Conservation (phyloP, 2,888 invertebrate genomes). For the Apamea epomidion region DNA sequence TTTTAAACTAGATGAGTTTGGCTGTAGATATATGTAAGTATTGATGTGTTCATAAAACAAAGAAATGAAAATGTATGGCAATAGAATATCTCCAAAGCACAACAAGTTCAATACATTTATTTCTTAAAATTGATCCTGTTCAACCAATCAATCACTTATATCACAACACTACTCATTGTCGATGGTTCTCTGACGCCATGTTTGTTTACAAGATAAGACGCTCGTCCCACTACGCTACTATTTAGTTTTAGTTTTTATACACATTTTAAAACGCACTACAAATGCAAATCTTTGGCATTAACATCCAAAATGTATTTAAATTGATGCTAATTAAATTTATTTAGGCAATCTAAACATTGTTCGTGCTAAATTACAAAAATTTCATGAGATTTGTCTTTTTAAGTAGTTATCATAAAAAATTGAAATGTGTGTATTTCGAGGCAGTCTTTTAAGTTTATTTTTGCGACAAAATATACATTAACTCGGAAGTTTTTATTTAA, state of each 20-base stretch:
- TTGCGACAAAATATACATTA: not conserved
- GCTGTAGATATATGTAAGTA: not conserved
- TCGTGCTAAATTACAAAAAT: not conserved
- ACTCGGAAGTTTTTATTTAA: not conserved
- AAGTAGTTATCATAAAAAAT: not conserved
- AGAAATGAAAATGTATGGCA: not conserved
- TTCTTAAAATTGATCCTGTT: constrained; percentile 50
- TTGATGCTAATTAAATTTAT: constrained; percentile 1
- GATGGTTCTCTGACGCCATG: constrained; percentile 56
- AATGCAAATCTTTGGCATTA: not conserved
- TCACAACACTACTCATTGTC: constrained; percentile 58
- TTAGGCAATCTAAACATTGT: not conserved
- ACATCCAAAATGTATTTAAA: not conserved
- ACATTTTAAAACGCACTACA: not conserved
- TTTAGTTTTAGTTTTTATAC: constrained; percentile 12
- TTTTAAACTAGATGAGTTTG: no score
- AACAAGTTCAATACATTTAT: constrained; percentile 36
- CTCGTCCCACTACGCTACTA: constrained; percentile 6
- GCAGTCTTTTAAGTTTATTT: not conserved
- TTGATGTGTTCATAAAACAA: not conserved
- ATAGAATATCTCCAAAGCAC: constrained; percentile 9
- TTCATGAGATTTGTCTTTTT: not conserved
- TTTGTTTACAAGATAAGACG: constrained; percentile 58
- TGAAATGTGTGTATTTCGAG: not conserved
- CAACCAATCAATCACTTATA: constrained; percentile 56